Evolutionary conservation across 2,113 vertebrate species (phyloP), one percentile per base, ranked within the genome.

Genomic region (Silurus meridionalis): DNA sequence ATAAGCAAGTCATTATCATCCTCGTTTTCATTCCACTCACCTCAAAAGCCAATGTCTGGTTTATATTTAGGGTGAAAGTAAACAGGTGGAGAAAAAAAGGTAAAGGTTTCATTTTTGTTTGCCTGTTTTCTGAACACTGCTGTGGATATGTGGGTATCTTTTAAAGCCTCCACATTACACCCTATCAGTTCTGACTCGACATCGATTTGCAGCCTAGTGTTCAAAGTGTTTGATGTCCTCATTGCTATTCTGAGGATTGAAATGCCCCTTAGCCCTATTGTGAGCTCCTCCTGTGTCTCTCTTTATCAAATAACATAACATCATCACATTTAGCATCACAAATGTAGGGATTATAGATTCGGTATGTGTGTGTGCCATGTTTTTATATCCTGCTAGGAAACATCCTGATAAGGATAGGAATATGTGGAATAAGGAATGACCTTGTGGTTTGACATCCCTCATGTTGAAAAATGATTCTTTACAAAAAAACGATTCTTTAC

Each of bases 361-460:
- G 67, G 67, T 84, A 83, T 87, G 72, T 85, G 67, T 87, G 60
- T 83, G 77, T 72, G 48, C 14, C n/a, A 80, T 60, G n/a, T 58
- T 80, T 58, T 58, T 13, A 57, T n/a, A 55, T 55, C 55, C 11
- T 61, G 58, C 57, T 80, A 8, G 5, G 28, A 9, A 21, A 63
- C 37, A 80, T 50, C 58, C 55, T 37, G 28, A 64, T 9, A 81
- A 23, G 9, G 60, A 64, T 63, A 63, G 19, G 2, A 81, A 48
- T 48, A 64, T 57, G 37, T 60, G 37, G 37, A 37, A 37, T 37
- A 37, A 37, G 37, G 37, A 37, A 37, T 81, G 14, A 46, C 25
- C 50, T 81, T 63, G 19, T 23, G 79, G 37, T 63, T 48, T 48
- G 57, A 61, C 0, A 23, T 63, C 37, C 8, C 28, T 37, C 9